Evolutionary conservation across 92 coral and sea anemone species (phyloP).

Genomic region (Chrysogorgia sp.): DNA sequence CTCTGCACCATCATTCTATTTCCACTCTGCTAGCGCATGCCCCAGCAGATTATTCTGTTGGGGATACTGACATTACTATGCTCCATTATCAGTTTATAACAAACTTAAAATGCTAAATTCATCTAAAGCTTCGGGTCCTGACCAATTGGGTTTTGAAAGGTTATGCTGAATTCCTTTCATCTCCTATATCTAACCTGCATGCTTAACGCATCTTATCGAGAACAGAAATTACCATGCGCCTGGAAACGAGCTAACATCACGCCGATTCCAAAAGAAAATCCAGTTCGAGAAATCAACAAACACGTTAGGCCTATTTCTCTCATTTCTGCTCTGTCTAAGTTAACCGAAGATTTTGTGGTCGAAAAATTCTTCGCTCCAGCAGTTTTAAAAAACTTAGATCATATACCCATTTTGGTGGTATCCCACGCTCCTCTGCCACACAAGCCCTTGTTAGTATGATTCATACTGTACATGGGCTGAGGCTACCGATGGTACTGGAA

Average conservation of each 20-base stretch:
- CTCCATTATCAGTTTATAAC: no score
- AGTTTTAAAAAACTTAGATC: background rate
- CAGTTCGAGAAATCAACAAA: background rate
- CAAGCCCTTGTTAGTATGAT: slow-evolving; percentile 26
- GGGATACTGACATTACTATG: no score
- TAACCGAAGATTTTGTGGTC: slow-evolving; percentile 9
- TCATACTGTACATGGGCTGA: background rate
- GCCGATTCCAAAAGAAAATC: slow-evolving; percentile 4
- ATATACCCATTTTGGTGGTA: background rate
- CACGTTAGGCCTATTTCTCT: background rate
- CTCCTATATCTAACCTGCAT: slow-evolving; percentile 3
- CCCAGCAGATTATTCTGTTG: no score
- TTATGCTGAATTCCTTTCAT: slow-evolving; percentile 10
- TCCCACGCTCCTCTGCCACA: no score
- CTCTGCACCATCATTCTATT: no score
- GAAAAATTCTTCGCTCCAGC: slow-evolving; percentile 2
- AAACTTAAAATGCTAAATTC: no score
- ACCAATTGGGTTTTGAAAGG: slow-evolving; percentile 20
- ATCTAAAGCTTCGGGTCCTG: slow-evolving; percentile 12
- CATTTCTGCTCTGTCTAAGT: slow-evolving; percentile 10
- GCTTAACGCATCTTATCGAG: background rate
- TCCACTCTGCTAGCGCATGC: no score
- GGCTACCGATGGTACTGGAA: slow-evolving; percentile 9
- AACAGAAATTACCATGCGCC: background rate
- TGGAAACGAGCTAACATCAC: slow-evolving; percentile 24